Evolutionary conservation across 2,113 vertebrate species (phyloP).

Genomic region (Phrynocephalus versicolor): DNA sequence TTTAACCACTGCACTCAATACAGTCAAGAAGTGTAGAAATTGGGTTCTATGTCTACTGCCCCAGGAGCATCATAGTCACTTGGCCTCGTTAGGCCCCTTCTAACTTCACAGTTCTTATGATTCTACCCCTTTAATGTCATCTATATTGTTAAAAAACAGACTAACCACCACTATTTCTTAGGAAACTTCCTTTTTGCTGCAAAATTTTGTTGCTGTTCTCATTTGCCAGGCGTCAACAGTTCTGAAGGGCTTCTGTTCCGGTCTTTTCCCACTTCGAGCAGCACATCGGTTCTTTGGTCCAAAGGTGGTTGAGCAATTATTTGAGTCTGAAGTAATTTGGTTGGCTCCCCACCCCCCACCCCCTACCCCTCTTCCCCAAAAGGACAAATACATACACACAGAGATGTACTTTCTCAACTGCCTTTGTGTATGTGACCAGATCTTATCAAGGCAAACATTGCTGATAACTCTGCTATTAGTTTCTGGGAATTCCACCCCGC

Average conservation of each 20-base stretch:
- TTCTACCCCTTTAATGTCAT: too few relatives aligned
- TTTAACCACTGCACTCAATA: too few relatives aligned
- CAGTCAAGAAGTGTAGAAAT: too few relatives aligned
- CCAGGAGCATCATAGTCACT: too few relatives aligned
- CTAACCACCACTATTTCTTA: too few relatives aligned
- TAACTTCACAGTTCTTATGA: too few relatives aligned
- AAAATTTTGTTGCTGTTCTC: neutral
- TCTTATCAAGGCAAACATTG: neutral
- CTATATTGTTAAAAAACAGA: too few relatives aligned
- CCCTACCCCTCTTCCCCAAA: fast-evolving
- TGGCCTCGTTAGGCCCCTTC: too few relatives aligned
- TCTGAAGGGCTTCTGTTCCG: neutral
- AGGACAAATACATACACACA: too few relatives aligned
- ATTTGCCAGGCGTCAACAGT: neutral
- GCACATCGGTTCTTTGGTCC: neutral
- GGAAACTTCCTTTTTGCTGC: neutral
- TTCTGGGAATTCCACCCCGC: neutral
- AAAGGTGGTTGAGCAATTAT: neutral
- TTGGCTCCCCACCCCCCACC: too few relatives aligned
- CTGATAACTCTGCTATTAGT: neutral
- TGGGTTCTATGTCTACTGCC: too few relatives aligned
- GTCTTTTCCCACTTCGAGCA: neutral
- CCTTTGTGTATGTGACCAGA: neutral
- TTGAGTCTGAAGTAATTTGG: neutral
- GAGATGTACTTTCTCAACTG: neutral